Base-by-base conservation (phyloP, 1,140 invertebrate genomes). In the Drosophila persimilis region DNA sequence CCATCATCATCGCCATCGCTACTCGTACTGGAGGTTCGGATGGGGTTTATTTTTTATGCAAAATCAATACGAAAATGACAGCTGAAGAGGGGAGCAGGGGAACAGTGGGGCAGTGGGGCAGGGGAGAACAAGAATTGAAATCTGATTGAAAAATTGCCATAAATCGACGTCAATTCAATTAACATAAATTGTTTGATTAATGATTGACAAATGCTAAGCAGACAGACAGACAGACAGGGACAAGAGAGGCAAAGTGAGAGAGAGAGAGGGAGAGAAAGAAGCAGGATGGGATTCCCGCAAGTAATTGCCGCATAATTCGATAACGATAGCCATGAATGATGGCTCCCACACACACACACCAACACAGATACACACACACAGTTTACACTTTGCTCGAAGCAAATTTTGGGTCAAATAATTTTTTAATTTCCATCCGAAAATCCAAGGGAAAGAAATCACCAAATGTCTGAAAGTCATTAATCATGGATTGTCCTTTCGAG, bases 131-230 rank as follows among this genome's bases (percentile, higher is more conserved):
- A 29, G 45, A 51, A 15, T 24, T 39, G 46, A 75, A 76, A 62
- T 75, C 71, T 76, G 58, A 78, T 77, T 72, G 75, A 88, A 88
- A 88, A 85, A 80, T 66, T 64, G 57, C 63, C 79, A 83, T 86
- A 86, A 86, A 88, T 83, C 78, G 83, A 53, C 71, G 83, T 83
- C 83, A 73, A 88, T 75, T 88, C 78, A 86, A 88, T 86, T 88
- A 86, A 83, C 71, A 86, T 86, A 83, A 88, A 86, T 88, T 76
- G 71, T 64, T 74, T 86, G 83, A 86, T 86, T 83, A 81, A 86
- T 86, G 83, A 63, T 56, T 66, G 70, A 79, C 83, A 76, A 86
- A 88, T 88, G 83, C 65, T 65, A 78, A 75, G 69, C 73, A 77
- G 73, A 76, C 80, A 70, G 64, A 41, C 31, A 48, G 61, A 24